Percentiles rank a stretch among this genome's conserved stretches.
Conservation (phyloP, 2,888 invertebrate genomes). For the Pardosa pseudoannulata region DNA sequence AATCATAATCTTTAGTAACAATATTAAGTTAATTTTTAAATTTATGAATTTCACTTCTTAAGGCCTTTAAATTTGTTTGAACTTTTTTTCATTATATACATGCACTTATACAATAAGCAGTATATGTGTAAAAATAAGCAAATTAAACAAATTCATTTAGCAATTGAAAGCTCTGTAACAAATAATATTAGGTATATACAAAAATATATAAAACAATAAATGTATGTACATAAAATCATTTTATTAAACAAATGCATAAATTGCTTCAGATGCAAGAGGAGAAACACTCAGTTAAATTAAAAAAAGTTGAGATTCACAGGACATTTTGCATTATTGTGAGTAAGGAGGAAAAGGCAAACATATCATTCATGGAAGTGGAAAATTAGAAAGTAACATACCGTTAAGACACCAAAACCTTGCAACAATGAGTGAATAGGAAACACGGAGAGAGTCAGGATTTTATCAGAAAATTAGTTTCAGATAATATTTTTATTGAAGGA, state of each 20-base stretch:
- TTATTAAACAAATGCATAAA: background rate
- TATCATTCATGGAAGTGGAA: background rate
- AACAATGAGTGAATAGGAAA: slow-evolving; percentile 22
- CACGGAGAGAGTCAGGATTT: background rate
- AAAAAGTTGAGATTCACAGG: background rate
- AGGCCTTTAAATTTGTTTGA: no score
- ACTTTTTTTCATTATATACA: no score
- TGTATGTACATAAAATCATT: background rate
- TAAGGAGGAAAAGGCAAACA: slow-evolving; percentile 1
- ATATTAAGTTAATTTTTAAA: no score
- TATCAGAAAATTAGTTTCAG: slow-evolving; percentile 15
- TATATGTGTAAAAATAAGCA: no score
- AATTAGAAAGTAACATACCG: background rate
- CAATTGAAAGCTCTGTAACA: no score
- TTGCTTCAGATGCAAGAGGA: background rate
- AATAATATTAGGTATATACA: no score
- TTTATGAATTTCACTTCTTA: no score
- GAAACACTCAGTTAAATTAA: background rate
- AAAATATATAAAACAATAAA: no score
- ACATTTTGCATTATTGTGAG: background rate
- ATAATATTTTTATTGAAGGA: slow-evolving; percentile 38
- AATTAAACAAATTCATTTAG: no score
- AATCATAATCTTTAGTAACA: no score
- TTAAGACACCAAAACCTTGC: slow-evolving; percentile 11
- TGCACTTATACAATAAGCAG: no score